These are phyloP conservation scores for Prunella strophiata DNA, from an alignment of 2,797 vertebrate genomes.

Conservation along the genomic window DNA sequence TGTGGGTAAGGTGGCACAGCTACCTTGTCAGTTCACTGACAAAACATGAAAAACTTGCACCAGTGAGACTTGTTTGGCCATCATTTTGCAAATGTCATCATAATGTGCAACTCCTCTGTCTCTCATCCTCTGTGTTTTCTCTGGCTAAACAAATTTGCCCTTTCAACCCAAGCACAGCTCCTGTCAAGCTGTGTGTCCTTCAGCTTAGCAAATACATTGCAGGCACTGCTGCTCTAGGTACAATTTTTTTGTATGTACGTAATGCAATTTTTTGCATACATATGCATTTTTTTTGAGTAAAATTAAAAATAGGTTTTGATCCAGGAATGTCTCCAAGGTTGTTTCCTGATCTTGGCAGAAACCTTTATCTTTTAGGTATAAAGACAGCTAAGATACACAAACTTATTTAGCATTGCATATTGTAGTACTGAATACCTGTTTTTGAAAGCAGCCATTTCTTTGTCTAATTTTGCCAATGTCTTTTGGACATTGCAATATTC, in stretches of 20 bases:
- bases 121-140: background rate
- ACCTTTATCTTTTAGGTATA: background rate
- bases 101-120: background rate
- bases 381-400: background rate
- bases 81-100: background rate
- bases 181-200: background rate
- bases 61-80: background rate
- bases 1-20: background rate
- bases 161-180: background rate
- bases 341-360: background rate
- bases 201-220: background rate
- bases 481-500: background rate
- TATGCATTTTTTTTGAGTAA: background rate
- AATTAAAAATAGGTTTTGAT: background rate
- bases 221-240: background rate
- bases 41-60: background rate
- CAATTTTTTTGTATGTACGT: too few relatives aligned
- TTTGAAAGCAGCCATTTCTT: background rate
- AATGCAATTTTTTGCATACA: background rate
- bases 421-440: background rate
- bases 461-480: background rate
- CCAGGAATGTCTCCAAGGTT: background rate
- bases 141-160: background rate
- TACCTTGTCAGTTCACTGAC: background rate
- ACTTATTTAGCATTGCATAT: background rate